These are phyloP conservation scores for Drosophila malerkotliana DNA, from an alignment of 1,140 invertebrate species.

Conservation along the genomic window DNA sequence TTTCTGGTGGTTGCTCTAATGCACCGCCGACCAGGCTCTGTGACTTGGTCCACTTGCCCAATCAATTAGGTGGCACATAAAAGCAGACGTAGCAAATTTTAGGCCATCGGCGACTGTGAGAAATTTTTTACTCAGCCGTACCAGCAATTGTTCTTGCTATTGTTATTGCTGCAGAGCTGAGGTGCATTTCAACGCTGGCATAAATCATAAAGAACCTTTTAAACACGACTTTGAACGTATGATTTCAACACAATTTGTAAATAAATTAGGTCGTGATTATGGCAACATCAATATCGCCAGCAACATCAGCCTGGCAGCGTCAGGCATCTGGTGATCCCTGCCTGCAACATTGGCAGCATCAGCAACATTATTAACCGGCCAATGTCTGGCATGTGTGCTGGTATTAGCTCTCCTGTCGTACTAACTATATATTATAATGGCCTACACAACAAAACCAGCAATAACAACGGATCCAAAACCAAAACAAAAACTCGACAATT, in stretches of 20 bases:
- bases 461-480: conserved; percentile 31
- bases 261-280: conserved; percentile 83
- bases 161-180: conserved; percentile 19
- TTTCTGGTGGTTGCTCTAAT: conserved; percentile 57
- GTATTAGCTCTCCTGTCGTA: conserved; percentile 44
- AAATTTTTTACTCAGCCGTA: conserved; percentile 38
- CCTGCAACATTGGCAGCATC: conserved; percentile 28
- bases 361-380: conserved; percentile 78
- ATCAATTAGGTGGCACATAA: conserved; percentile 62
- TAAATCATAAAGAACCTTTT: conserved; percentile 78
- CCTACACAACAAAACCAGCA: conserved; percentile 48
- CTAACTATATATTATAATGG: conserved; percentile 81
- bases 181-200: conserved; percentile 67
- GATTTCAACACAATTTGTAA: conserved; percentile 82
- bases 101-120: conserved; percentile 62
- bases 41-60: conserved; percentile 41
- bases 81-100: conserved; percentile 45
- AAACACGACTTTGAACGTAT: conserved; percentile 79
- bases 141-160: conserved; percentile 47
- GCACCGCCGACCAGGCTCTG: conserved; percentile 12
- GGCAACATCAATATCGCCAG: conserved; percentile 77
- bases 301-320: conserved; percentile 27
- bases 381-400: conserved; percentile 65
- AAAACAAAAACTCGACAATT: conserved; percentile 53
- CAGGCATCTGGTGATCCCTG: conserved; percentile 4